Base-by-base conservation (phyloP, 1,140 invertebrate species). In the Drosophila trapezifrons region DNA sequence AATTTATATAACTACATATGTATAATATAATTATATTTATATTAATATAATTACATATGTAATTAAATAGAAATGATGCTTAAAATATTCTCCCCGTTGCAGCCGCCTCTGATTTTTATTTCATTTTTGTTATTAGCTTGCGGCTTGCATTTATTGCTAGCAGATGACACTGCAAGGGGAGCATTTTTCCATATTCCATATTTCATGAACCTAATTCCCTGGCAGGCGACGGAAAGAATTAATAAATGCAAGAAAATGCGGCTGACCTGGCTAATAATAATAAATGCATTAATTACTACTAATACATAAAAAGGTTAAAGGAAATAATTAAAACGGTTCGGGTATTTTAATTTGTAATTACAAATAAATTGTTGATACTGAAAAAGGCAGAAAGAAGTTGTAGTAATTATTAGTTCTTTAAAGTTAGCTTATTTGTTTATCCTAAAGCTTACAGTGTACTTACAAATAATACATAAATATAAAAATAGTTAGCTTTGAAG, bases 121-220 rank as follows among this genome's bases (percentile, higher is more conserved):
- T 17, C 20, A 12, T 20, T 29, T 56, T 35, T 67, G 43, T 62
- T 62, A 62, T 79, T 55, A 62, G 71, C 71, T 52, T 55, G 59
- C 37, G 56, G 46, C 35, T 40, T 65, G 57, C 52, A 58, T 82
- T 82, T 82, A 83, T 82, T 82, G 80, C 77, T 75, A 71, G 63
- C 79, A 82, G 79, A 78, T 78, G 80, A 75, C 70, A 81, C 45
- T 20, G 59, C 47, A 8, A 22, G 22, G 20, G 37, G 7, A 49
- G 22, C 46, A 17, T 9, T 62, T 22, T 58, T 57, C 25, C 7
- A 29, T 22, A 22, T 42, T 42, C 10, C 13, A 63, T 29, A 22
- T 59, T 58, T 22, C 37, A 63, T 29, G 18, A 17, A 58, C 52
- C 22, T 63, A 20, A 38, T 38, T 29, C 49, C 46, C 32, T 40